Percentiles rank a stretch among this genome's conserved stretches.
Evolutionary conservation across 2,797 vertebrate species (phyloP).

Genomic region (Sebastolobus alascanus): DNA sequence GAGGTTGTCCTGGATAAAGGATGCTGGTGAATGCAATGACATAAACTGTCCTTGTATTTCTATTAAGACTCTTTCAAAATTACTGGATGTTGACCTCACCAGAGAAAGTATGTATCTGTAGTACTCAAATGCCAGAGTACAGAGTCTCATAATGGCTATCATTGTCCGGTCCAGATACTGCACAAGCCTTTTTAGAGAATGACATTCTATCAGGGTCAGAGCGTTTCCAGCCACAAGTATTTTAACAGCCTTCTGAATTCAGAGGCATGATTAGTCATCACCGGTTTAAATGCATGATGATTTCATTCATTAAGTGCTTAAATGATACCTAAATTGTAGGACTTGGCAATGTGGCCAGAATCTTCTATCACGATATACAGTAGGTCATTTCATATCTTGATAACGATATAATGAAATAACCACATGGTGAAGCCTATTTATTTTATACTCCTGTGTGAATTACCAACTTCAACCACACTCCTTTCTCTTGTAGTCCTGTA

Average conservation of each 20-base stretch:
- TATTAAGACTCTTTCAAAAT: not conserved
- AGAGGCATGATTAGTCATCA: not conserved
- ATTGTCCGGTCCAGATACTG: not conserved
- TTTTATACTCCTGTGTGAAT: too few species aligned
- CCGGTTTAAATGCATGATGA: not conserved
- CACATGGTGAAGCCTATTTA: too few species aligned
- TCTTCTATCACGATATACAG: too few species aligned
- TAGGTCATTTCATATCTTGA: too few species aligned
- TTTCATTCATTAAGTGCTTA: not conserved
- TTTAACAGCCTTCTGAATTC: not conserved
- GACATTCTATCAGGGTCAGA: not conserved
- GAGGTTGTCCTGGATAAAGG: not conserved
- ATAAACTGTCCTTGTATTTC: not conserved
- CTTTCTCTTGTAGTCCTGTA: too few species aligned
- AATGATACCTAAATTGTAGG: not conserved
- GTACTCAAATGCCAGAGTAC: not conserved
- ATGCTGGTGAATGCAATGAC: not conserved
- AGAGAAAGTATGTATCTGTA: not conserved
- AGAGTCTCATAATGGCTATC: not conserved
- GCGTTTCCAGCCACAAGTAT: not conserved
- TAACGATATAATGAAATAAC: too few species aligned
- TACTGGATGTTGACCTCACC: not conserved
- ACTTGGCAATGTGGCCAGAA: too few species aligned
- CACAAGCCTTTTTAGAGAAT: not conserved
- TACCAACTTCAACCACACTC: too few species aligned